Percentiles rank a stretch among this genome's conserved stretches.
phyloP scores from a whole-genome alignment of 2,797 vertebrate genomes.

The Alcedo atthis region DNA sequence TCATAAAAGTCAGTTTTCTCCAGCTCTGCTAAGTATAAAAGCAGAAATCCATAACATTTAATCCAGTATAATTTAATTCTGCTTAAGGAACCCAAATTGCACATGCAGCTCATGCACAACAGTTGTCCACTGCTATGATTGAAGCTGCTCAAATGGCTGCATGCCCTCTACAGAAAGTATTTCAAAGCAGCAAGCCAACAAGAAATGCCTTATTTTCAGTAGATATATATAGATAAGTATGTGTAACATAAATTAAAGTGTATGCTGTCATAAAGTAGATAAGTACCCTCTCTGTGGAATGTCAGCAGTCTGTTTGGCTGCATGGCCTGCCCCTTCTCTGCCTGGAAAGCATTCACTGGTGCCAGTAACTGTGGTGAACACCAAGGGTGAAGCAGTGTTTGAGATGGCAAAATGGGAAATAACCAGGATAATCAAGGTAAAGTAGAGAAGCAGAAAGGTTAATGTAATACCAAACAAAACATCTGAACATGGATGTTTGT shows the following conservation, averaged over 20 bases:
- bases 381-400: background rate
- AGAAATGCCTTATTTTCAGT: background rate
- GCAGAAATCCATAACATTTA: background rate
- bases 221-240: background rate
- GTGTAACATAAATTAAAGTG: background rate
- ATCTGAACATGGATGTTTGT: background rate
- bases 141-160: background rate
- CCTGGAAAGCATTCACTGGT: background rate
- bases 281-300: background rate
- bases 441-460: background rate
- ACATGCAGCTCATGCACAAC: background rate
- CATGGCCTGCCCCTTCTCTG: background rate
- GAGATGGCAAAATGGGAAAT: background rate
- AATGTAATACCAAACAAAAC: background rate
- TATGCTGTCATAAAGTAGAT: background rate
- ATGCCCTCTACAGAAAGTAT: background rate
- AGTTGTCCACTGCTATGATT: accelerated
- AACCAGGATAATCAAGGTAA: background rate
- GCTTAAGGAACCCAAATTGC: background rate
- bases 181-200: background rate
- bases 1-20: background rate
- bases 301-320: background rate
- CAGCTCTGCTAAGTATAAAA: background rate
- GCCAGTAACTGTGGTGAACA: background rate
- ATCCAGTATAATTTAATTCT: background rate